Evolutionary conservation across 2,113 vertebrate genomes (phyloP).

Genomic region (Oryzias celebensis): DNA sequence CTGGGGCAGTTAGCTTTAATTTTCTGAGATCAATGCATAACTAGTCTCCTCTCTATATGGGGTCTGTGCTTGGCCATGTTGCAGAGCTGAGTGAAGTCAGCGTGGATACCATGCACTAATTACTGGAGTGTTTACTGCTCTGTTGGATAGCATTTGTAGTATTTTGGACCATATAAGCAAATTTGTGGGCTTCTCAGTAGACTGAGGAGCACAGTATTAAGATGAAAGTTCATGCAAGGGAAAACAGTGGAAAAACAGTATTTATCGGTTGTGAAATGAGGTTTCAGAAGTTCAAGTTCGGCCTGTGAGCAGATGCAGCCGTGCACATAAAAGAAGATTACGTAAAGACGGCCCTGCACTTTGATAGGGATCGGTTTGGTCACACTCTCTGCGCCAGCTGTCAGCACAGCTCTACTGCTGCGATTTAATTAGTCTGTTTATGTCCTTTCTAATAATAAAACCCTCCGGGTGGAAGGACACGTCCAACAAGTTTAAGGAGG

Average conservation of each 20-base stretch:
- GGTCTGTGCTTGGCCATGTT: constrained; percentile 66
- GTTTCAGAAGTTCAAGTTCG: constrained; percentile 3
- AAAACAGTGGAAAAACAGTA: constrained; percentile 29
- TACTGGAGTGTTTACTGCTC: constrained; percentile 70
- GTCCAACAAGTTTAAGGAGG: constrained; percentile 85
- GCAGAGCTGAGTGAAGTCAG: constrained; percentile 62
- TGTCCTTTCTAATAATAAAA: constrained; percentile 99
- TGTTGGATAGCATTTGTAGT: constrained; percentile 69
- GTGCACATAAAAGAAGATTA: constrained; percentile 36
- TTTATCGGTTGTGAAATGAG: constrained; percentile 19
- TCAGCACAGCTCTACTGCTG: constrained; percentile 98
- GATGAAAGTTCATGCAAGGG: constrained; percentile 22
- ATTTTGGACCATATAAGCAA: constrained; percentile 57
- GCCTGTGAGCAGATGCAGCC: constrained; percentile 22
- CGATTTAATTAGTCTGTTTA: constrained; percentile 99
- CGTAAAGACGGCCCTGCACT: constrained; percentile 78
- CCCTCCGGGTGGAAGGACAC: constrained; percentile 98
- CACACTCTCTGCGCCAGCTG: constrained; percentile 98
- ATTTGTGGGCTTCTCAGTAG: constrained; percentile 28
- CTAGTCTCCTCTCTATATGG: constrained; percentile 72
- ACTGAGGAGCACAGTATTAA: constrained; percentile 53
- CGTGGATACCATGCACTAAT: constrained; percentile 68
- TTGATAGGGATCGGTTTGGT: constrained; percentile 98
- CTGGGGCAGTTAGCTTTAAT: constrained; percentile 73
- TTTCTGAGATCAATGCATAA: constrained; percentile 75